These are phyloP conservation scores for Eueremaeus valkanovi DNA, from an alignment of 2,888 invertebrate species.

Conservation along the genomic window DNA sequence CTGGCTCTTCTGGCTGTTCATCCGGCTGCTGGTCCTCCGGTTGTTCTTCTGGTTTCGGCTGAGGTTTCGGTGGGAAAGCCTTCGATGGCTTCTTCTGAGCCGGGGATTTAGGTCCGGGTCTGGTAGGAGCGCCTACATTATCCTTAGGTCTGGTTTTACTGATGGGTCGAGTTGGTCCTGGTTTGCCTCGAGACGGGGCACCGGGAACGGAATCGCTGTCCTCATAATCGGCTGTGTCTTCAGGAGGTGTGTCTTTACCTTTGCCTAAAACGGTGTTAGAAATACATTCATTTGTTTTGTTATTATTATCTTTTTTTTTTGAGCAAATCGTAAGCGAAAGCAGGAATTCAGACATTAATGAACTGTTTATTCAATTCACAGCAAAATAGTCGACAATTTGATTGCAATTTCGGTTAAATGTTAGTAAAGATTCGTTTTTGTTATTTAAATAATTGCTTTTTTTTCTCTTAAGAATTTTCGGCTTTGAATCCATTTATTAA, in stretches of 20 bases:
- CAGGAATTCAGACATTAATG: not conserved
- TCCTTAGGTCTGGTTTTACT: not conserved
- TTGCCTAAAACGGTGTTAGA: not conserved
- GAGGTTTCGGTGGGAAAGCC: not conserved
- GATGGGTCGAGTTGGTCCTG: not conserved
- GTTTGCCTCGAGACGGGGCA: not conserved
- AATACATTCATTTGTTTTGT: no score
- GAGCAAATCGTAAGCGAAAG: no score
- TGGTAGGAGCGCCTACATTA: not conserved
- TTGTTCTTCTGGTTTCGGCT: not conserved
- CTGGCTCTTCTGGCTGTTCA: not conserved
- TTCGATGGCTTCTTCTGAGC: not conserved
- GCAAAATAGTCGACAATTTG: no score
- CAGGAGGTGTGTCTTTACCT: no score
- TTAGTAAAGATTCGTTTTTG: no score
- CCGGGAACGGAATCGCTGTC: not conserved
- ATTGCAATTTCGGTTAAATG: no score
- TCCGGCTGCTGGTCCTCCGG: not conserved
- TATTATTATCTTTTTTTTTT: no score
- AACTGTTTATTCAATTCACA: no score
- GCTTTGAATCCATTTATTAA: slow-evolving; percentile 10
- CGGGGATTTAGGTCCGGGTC: not conserved
- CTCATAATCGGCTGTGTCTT: no score
- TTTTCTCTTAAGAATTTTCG: no score
- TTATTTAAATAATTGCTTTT: no score